These are phyloP conservation scores for Alosa sapidissima DNA, from an alignment of 2,797 vertebrate genomes.

Conservation along the genomic window DNA sequence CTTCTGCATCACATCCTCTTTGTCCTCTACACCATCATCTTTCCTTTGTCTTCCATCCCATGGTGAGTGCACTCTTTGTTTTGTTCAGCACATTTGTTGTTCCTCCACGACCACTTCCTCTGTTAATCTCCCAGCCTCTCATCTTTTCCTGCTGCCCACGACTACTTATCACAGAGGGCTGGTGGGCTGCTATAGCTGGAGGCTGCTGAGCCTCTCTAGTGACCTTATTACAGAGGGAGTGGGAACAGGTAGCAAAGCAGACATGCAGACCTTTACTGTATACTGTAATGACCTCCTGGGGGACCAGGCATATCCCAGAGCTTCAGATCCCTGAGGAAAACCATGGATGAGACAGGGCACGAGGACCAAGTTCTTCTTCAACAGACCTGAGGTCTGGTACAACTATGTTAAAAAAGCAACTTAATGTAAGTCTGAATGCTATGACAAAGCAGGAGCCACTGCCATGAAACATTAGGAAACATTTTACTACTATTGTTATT, in stretches of 20 bases:
- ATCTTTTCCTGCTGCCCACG: not conserved
- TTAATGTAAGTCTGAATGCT: not conserved
- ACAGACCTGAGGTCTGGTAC: not conserved
- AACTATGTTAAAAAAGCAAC: not conserved
- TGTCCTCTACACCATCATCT: not conserved
- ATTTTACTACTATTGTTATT: not conserved
- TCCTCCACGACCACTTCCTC: not conserved
- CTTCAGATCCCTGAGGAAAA: slow-evolving; percentile 17
- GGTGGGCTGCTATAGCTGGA: slow-evolving; percentile 10
- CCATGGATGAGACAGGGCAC: slow-evolving; percentile 22
- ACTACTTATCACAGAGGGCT: slow-evolving; percentile 6
- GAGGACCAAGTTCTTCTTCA: slow-evolving; percentile 8
- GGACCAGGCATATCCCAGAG: slow-evolving; percentile 38
- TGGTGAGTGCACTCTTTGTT: not conserved
- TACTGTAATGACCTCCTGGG: slow-evolving; percentile 57
- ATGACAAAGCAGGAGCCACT: not conserved
- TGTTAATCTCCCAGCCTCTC: not conserved
- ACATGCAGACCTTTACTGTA: slow-evolving; percentile 33
- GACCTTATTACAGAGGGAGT: slow-evolving; percentile 57
- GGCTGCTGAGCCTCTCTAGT: slow-evolving; percentile 47
- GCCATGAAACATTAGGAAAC: not conserved
- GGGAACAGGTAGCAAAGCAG: slow-evolving; percentile 42
- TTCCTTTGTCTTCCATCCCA: not conserved
- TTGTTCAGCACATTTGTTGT: not conserved
- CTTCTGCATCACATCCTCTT: not conserved